Evolutionary conservation across 2,888 invertebrate species (phyloP).

Genomic region (Drosophila dives): DNA sequence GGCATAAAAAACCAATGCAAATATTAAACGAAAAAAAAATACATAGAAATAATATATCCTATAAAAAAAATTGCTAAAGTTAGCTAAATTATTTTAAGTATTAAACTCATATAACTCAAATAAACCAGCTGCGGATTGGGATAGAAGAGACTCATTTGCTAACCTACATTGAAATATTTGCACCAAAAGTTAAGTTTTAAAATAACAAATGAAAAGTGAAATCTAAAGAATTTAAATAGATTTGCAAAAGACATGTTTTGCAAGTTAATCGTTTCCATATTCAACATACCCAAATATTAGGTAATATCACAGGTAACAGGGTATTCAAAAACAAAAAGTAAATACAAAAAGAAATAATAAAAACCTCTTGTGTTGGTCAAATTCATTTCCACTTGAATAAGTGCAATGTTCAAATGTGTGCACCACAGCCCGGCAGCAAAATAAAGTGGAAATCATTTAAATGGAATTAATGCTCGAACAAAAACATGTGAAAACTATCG

Average conservation of each 20-base stretch:
- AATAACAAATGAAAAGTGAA: background rate
- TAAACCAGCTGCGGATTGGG: background rate
- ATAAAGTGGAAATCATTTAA: conserved; percentile 76
- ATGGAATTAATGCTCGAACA: conserved; percentile 80
- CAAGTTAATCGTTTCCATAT: background rate
- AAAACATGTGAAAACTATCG: conserved; percentile 78
- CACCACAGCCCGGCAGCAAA: conserved; percentile 20
- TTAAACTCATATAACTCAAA: background rate
- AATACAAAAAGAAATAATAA: conserved; percentile 19
- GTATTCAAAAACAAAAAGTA: conserved; percentile 9
- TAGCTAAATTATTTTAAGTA: no score
- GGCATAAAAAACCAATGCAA: conserved; percentile 9
- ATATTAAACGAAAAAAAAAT: conserved; percentile 17
- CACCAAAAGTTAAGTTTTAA: background rate
- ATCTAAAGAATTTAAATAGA: background rate
- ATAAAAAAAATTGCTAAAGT: background rate
- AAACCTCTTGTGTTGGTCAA: conserved; percentile 81
- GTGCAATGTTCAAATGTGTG: conserved; percentile 61
- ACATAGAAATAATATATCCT: background rate
- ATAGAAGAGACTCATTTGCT: background rate
- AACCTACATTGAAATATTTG: background rate
- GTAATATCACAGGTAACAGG: conserved; percentile 5
- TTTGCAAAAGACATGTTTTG: background rate
- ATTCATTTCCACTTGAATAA: conserved; percentile 82
- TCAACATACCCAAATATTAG: background rate